Conservation (phyloP, 1,140 invertebrate genomes). For the Drosophila willistoni region DNA sequence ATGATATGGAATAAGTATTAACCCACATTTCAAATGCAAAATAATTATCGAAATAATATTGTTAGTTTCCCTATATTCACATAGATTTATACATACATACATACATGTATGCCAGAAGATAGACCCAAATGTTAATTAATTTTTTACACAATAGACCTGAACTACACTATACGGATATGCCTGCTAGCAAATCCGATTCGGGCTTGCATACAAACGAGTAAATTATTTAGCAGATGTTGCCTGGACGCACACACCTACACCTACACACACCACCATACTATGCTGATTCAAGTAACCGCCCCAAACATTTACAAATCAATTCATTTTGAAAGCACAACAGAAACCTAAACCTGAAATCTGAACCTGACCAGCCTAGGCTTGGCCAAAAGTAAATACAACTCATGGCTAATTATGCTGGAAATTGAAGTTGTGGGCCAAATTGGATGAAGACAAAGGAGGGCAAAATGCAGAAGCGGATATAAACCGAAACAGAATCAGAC, state of each 20-base stretch:
- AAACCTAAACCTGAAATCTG: constrained; percentile 19
- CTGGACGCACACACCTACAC: constrained; percentile 2
- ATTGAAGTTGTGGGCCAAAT: constrained; percentile 12
- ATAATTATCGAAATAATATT: constrained; percentile 9
- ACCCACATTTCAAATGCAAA: not conserved
- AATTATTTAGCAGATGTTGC: constrained; percentile 64
- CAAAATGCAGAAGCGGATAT: constrained; percentile 8
- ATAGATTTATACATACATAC: not conserved
- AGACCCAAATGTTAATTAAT: constrained; percentile 53
- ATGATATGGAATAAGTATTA: constrained; percentile 1
- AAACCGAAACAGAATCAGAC: constrained; percentile 19
- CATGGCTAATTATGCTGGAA: constrained; percentile 48
- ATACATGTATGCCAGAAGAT: not conserved
- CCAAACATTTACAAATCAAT: constrained; percentile 60
- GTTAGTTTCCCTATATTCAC: not conserved
- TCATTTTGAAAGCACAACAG: constrained; percentile 30
- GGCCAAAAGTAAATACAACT: constrained; percentile 44
- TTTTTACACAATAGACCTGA: constrained; percentile 44
- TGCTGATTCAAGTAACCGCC: constrained; percentile 16
- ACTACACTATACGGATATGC: constrained; percentile 11
- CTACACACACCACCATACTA: constrained; percentile 26
- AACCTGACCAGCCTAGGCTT: constrained; percentile 2
- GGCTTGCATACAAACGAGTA: constrained; percentile 57
- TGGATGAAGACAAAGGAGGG: not conserved
- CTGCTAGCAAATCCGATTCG: constrained; percentile 47